Percentiles rank a stretch among this genome's conserved stretches.
phyloP scores from a whole-genome alignment of 2,797 vertebrate species.

The Danio tinwini region DNA sequence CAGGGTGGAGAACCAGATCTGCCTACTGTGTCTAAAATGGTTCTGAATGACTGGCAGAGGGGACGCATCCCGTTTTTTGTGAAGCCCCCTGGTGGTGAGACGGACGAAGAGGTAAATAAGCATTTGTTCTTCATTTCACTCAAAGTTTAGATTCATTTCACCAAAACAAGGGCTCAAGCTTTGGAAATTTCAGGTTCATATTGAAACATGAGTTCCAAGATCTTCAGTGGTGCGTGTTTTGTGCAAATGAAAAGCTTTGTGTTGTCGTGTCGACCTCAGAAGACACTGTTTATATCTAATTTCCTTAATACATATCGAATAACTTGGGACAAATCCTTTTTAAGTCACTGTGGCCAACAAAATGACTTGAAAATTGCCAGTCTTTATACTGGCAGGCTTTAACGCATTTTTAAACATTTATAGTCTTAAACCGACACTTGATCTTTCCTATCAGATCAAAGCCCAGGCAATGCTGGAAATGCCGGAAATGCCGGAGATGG shows the following conservation, averaged over 20 bases:
- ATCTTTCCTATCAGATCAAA: constrained; percentile 57
- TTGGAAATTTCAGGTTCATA: not conserved
- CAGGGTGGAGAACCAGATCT: constrained; percentile 97
- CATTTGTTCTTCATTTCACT: not conserved
- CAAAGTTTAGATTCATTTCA: not conserved
- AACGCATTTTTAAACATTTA: constrained; percentile 2
- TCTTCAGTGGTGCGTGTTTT: not conserved
- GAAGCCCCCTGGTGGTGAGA: constrained; percentile 88
- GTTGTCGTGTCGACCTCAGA: not conserved
- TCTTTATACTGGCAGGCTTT: constrained; percentile 13
- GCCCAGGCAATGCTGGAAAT: constrained; percentile 52
- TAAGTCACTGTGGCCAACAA: constrained; percentile 9
- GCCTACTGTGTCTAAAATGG: constrained; percentile 94
- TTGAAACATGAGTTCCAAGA: not conserved
- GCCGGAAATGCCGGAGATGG: constrained; percentile 49
- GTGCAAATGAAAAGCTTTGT: not conserved
- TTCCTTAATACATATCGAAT: constrained; percentile 7
- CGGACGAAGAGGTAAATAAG: constrained; percentile 77
- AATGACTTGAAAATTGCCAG: not conserved
- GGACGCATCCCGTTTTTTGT: constrained; percentile 98
- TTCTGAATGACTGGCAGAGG: constrained; percentile 98
- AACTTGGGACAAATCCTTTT: not conserved
- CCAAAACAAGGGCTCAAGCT: not conserved
- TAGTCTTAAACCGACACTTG: constrained; percentile 23
- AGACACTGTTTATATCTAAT: constrained; percentile 7